A percentile compares a stretch with the other conserved stretches of the same genome.
phyloP scores from a whole-genome alignment of 1,140 invertebrate genomes.

The Holotrichia oblita region DNA sequence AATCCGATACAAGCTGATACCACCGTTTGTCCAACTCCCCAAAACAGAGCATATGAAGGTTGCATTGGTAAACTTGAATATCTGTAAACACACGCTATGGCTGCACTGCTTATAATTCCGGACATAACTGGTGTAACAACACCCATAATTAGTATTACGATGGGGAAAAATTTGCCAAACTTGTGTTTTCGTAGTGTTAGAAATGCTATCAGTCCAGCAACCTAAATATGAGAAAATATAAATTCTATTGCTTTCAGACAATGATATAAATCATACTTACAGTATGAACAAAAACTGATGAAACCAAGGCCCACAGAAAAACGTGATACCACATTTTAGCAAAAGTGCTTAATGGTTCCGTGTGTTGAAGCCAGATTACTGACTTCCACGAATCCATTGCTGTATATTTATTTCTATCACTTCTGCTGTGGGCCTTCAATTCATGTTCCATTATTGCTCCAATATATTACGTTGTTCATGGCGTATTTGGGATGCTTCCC shows the following conservation, averaged over 20 bases:
- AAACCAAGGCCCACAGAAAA: conserved; percentile 93
- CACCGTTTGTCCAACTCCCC: conserved; percentile 94
- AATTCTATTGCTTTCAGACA: conserved; percentile 27
- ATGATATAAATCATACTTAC: conserved; percentile 48
- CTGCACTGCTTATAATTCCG: conserved; percentile 89
- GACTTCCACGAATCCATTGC: conserved; percentile 72
- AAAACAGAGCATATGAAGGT: conserved; percentile 89
- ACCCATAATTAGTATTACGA: conserved; percentile 88
- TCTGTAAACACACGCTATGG: conserved; percentile 92
- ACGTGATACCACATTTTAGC: conserved; percentile 96
- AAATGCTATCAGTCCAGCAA: conserved; percentile 90
- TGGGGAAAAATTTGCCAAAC: conserved; percentile 91
- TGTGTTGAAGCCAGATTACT: conserved; percentile 68
- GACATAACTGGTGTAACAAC: conserved; percentile 85
- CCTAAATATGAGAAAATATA: conserved; percentile 57
- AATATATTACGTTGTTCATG: conserved; percentile 37
- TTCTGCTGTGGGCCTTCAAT: conserved; percentile 39
- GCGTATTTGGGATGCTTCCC: conserved; percentile 4
- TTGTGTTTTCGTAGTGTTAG: conserved; percentile 90
- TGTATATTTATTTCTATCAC: conserved; percentile 52
- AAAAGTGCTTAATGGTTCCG: conserved; percentile 71
- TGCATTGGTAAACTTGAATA: conserved; percentile 89
- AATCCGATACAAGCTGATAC: conserved; percentile 88
- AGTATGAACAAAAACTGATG: conserved; percentile 90
- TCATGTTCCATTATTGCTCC: conserved; percentile 40